A percentile compares a stretch with the other conserved stretches of the same genome.
These are phyloP conservation scores for Ypsolopha scabrella DNA, from an alignment of 2,888 invertebrate species.

Conservation along the genomic window DNA sequence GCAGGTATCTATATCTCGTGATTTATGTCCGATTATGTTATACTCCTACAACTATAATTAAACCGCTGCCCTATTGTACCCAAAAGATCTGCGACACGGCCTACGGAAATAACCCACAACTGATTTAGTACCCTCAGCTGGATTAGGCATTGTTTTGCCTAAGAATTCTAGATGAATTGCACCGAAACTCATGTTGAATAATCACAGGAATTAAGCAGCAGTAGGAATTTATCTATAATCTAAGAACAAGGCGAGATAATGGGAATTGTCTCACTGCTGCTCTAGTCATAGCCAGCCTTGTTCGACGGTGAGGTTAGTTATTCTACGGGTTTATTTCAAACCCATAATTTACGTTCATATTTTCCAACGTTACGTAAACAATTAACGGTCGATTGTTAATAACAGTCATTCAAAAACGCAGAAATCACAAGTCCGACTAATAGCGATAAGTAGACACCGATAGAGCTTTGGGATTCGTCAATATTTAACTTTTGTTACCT, in stretches of 20 bases:
- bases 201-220: slow-evolving; percentile 16
- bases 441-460: not conserved
- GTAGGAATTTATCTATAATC: slow-evolving; percentile 13
- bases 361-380: slow-evolving; percentile 1
- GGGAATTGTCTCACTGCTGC: slow-evolving; percentile 1
- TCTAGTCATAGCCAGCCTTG: slow-evolving; percentile 4
- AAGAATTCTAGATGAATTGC: slow-evolving; percentile 18
- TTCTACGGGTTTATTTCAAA: not conserved
- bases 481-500: not conserved
- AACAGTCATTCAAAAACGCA: not conserved
- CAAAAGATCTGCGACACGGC: slow-evolving; percentile 53
- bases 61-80: slow-evolving; percentile 56
- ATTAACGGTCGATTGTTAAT: not conserved
- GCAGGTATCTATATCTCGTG: slow-evolving; percentile 61
- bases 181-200: slow-evolving; percentile 14
- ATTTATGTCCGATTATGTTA: slow-evolving; percentile 64
- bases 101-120: slow-evolving; percentile 34
- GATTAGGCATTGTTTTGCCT: slow-evolving; percentile 27
- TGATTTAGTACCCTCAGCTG: slow-evolving; percentile 43
- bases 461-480: not conserved
- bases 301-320: not conserved
- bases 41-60: slow-evolving; percentile 57
- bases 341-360: slow-evolving; percentile 4
- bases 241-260: slow-evolving; percentile 4
- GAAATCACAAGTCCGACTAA: not conserved